phyloP scores from a whole-genome alignment of 2,113 vertebrate species.

The Erythrocebus patas region DNA sequence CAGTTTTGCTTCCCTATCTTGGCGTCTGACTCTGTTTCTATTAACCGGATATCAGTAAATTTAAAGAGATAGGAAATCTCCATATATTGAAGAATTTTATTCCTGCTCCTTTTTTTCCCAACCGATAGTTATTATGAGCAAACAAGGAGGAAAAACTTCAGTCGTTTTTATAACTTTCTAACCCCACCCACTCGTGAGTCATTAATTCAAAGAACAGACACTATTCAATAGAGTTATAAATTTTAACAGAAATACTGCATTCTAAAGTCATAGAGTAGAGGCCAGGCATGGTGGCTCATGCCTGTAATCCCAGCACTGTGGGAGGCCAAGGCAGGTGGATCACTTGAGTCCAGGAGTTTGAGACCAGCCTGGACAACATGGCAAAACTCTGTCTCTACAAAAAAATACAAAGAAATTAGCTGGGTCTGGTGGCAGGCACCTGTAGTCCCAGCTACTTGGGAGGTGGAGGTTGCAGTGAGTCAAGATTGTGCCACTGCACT shows the following conservation, averaged over 20 bases:
- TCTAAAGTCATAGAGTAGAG: neutral
- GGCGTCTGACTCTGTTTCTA: conserved; percentile 4
- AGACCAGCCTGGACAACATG: too few species aligned
- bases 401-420: too few species aligned
- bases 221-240: neutral
- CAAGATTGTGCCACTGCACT: too few species aligned
- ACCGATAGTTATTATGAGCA: neutral
- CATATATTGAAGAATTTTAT: neutral
- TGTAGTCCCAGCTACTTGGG: too few species aligned
- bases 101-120: neutral
- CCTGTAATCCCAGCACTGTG: too few species aligned
- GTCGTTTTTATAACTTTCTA: neutral
- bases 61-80: neutral
- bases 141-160: neutral
- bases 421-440: too few species aligned
- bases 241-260: conserved; percentile 23
- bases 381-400: too few species aligned
- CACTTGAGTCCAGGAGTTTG: too few species aligned
- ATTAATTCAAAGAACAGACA: conserved; percentile 9
- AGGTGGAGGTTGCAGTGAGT: too few species aligned
- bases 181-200: neutral
- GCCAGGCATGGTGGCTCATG: too few species aligned
- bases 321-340: too few species aligned
- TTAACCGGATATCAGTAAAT: neutral
- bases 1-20: neutral